These are phyloP conservation scores for Dromas ardeola DNA, from an alignment of 2,113 vertebrate species.

Conservation along the genomic window DNA sequence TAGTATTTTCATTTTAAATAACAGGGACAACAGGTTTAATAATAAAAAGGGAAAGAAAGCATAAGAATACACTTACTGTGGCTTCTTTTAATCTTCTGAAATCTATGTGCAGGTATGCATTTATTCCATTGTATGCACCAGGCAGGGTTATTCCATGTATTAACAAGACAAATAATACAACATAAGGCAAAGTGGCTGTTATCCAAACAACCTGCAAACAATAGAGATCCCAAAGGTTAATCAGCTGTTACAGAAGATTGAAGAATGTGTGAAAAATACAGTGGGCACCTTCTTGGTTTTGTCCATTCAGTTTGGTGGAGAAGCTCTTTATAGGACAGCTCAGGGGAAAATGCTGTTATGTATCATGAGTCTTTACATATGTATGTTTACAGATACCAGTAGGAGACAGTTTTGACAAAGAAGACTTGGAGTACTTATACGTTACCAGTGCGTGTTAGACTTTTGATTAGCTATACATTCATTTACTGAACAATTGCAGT, in stretches of 20 bases:
- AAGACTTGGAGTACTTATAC: neutral
- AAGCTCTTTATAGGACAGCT: neutral
- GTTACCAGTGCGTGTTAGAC: neutral
- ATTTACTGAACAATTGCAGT: neutral
- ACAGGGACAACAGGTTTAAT: neutral
- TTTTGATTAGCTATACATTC: neutral
- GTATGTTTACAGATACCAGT: neutral
- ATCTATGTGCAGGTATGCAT: conserved; percentile 92
- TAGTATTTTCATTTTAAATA: neutral
- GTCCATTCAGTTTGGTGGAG: neutral
- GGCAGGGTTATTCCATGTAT: conserved; percentile 93
- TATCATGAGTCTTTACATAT: neutral
- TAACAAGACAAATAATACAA: conserved; percentile 92
- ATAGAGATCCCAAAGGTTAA: neutral
- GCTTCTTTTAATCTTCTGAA: conserved; percentile 90
- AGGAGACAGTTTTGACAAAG: neutral
- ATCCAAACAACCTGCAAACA: conserved; percentile 92
- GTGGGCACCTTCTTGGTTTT: neutral
- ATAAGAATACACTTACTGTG: conserved; percentile 77
- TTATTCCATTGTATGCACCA: conserved; percentile 91
- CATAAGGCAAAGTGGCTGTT: conserved; percentile 96
- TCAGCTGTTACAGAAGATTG: neutral
- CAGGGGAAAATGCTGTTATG: neutral
- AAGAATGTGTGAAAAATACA: neutral
- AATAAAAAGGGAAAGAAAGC: neutral